A percentile compares a stretch with the other conserved stretches of the same genome.
These are phyloP conservation scores for Coboldia fuscipes DNA, from an alignment of 1,140 invertebrate genomes.

Conservation along the genomic window DNA sequence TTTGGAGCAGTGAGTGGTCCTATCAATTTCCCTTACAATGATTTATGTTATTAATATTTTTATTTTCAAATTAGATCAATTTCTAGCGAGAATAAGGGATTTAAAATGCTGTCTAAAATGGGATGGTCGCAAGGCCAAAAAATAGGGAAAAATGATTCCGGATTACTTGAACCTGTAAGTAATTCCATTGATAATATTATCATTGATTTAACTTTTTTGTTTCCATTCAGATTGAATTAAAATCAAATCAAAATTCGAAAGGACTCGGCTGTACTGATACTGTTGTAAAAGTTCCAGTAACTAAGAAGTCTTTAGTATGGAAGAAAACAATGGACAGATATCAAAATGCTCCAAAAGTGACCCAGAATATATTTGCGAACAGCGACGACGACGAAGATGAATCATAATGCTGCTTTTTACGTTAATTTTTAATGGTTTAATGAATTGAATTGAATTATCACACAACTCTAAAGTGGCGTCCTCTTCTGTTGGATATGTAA, in stretches of 20 bases:
- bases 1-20: conserved; percentile 44
- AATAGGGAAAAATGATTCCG: conserved; percentile 53
- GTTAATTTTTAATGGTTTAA: no score
- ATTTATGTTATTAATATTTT: conserved; percentile 5
- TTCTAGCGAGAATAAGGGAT: conserved; percentile 62
- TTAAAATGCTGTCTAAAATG: conserved; percentile 73
- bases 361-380: no score
- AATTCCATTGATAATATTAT: conserved; percentile 2
- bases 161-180: conserved; percentile 62
- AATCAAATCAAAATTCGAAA: conserved; percentile 15
- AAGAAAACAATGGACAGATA: no score
- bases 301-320: no score
- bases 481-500: no score
- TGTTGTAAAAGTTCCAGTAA: no score
- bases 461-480: no score
- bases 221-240: conserved; percentile 17
- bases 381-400: no score
- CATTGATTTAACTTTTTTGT: no score
- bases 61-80: conserved; percentile 34
- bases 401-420: no score
- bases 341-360: no score
- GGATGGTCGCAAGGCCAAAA: conserved; percentile 77
- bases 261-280: conserved; percentile 16
- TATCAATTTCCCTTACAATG: conserved; percentile 2
- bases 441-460: no score